Conservation (phyloP, 2,113 vertebrate species). For the Barbus barbus region DNA sequence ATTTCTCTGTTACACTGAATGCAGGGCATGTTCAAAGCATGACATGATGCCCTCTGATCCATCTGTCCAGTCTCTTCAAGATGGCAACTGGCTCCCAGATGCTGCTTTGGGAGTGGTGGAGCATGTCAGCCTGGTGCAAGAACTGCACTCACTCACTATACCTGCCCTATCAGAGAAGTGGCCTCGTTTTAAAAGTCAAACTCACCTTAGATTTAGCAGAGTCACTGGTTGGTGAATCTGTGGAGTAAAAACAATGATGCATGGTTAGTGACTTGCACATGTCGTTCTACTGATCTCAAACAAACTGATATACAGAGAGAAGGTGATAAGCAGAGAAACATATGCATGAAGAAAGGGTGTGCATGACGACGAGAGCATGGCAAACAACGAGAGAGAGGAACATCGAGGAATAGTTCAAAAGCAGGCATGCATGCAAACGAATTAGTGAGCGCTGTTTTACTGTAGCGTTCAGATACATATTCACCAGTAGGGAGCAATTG, state of each 20-base stretch:
- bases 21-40: conserved; percentile 31
- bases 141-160: conserved; percentile 25
- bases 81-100: background rate
- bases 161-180: background rate
- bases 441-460: conserved; percentile 43
- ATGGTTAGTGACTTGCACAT: conserved; percentile 54
- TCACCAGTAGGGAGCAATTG: conserved; percentile 41
- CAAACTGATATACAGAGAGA: conserved; percentile 79
- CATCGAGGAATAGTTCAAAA: conserved; percentile 11
- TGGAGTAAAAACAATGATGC: conserved; percentile 58
- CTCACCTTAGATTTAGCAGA: conserved; percentile 99
- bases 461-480: conserved; percentile 60
- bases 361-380: conserved; percentile 76
- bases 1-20: background rate
- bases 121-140: background rate
- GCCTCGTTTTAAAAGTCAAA: conserved; percentile 13
- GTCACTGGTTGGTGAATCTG: conserved; percentile 98
- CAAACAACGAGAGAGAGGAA: conserved; percentile 61
- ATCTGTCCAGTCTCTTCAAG: conserved; percentile 30
- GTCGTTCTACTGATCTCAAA: conserved; percentile 64
- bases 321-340: conserved; percentile 63
- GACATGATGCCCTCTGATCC: conserved; percentile 45
- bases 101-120: conserved; percentile 1
- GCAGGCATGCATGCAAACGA: conserved; percentile 70
- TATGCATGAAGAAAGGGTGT: conserved; percentile 76